Evolutionary conservation across 2,888 invertebrate genomes (phyloP).

Genomic region (Lamellibrachia satsuma): DNA sequence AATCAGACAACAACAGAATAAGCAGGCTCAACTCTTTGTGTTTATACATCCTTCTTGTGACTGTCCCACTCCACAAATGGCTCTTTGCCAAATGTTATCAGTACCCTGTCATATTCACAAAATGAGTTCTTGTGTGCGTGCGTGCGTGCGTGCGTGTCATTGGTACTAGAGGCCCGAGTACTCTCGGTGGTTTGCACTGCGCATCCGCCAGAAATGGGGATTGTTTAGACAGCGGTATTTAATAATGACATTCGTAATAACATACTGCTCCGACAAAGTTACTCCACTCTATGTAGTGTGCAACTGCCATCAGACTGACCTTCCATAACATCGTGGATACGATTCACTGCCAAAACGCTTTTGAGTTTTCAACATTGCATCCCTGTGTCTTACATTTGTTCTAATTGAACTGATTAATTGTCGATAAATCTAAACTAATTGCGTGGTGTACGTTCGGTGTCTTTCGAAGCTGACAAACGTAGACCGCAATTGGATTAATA

Average conservation of each 20-base stretch:
- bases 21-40: no score
- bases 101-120: no score
- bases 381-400: neutral
- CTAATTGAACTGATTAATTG: neutral
- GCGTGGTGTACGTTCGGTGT: neutral
- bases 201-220: no score
- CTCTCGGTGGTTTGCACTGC: no score
- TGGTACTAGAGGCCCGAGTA: no score
- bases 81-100: no score
- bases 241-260: constrained; percentile 57
- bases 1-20: no score
- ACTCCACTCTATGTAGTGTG: neutral
- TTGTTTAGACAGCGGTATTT: no score
- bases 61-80: no score
- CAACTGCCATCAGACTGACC: neutral
- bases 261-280: neutral
- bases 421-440: constrained; percentile 13
- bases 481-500: neutral
- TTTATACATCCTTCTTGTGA: no score
- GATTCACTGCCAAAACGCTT: neutral
- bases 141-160: no score
- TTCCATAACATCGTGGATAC: neutral
- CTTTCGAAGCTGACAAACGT: neutral
- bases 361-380: neutral
- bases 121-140: no score